These are phyloP conservation scores for Mesocentrotus franciscanus DNA, from an alignment of 53 echinoderm and acorn worm genomes.

Conservation along the genomic window DNA sequence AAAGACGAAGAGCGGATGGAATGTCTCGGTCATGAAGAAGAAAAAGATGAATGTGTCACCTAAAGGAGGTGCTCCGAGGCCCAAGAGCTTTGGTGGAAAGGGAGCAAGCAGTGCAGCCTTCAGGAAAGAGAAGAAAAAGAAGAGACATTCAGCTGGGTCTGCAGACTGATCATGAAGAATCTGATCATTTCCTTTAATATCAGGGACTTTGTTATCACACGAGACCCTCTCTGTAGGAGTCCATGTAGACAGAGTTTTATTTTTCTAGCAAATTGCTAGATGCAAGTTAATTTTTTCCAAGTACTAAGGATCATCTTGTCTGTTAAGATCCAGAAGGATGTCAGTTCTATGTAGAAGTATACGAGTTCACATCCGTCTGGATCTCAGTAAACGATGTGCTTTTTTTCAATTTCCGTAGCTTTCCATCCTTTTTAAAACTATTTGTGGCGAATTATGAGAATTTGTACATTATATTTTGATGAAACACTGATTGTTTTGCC, in stretches of 20 bases:
- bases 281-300: not conserved
- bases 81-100: constrained; percentile 43
- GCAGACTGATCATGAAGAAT: constrained; percentile 13
- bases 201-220: not conserved
- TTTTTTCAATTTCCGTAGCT: too few relatives aligned
- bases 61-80: constrained; percentile 31
- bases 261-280: not conserved
- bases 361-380: too few relatives aligned
- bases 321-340: too few relatives aligned
- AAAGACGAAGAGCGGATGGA: constrained; percentile 27
- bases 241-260: not conserved
- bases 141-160: constrained; percentile 58
- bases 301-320: not conserved
- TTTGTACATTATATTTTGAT: too few relatives aligned
- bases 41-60: constrained; percentile 41
- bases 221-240: not conserved
- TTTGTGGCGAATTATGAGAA: too few relatives aligned
- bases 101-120: not conserved
- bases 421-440: too few relatives aligned
- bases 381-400: too few relatives aligned
- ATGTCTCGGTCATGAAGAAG: constrained; percentile 35
- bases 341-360: too few relatives aligned
- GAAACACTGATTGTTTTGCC: too few relatives aligned
- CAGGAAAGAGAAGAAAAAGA: constrained; percentile 58
- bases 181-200: not conserved